phyloP scores from a whole-genome alignment of 2,888 invertebrate genomes.

The Tipula confusa region DNA sequence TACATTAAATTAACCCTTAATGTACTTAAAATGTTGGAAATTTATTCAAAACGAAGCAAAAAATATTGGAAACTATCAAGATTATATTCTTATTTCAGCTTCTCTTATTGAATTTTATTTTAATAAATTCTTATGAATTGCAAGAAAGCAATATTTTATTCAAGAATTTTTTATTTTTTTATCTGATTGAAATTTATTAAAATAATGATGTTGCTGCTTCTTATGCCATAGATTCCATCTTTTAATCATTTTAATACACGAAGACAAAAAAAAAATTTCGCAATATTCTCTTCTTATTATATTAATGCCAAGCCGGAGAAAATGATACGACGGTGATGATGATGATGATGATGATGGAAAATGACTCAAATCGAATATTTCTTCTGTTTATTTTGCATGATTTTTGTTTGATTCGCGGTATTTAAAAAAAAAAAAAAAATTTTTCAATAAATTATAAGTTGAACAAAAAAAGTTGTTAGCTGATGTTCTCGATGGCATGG shows the following conservation, averaged over 20 bases:
- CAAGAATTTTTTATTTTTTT: neutral
- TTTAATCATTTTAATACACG: neutral
- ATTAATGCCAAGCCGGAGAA: neutral
- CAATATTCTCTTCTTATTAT: neutral
- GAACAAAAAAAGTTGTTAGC: neutral
- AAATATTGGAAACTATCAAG: neutral
- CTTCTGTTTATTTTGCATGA: neutral
- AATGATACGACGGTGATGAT: neutral
- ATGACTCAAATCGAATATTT: neutral
- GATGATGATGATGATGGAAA: neutral
- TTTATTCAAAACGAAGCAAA: neutral
- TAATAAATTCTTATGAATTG: conserved; percentile 12
- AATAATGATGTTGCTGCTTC: conserved; percentile 25
- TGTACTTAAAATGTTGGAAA: neutral
- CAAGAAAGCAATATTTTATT: conserved; percentile 9
- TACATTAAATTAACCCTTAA: neutral
- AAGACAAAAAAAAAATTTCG: too few species aligned
- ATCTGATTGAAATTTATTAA: conserved; percentile 25
- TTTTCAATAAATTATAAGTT: neutral
- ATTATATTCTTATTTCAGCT: too few species aligned
- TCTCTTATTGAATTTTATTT: neutral
- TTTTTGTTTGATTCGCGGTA: neutral
- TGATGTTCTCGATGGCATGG: neutral
- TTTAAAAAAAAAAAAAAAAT: too few species aligned
- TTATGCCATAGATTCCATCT: neutral